Conservation (phyloP, 2,888 invertebrate genomes). For the Drosophila birchii region DNA sequence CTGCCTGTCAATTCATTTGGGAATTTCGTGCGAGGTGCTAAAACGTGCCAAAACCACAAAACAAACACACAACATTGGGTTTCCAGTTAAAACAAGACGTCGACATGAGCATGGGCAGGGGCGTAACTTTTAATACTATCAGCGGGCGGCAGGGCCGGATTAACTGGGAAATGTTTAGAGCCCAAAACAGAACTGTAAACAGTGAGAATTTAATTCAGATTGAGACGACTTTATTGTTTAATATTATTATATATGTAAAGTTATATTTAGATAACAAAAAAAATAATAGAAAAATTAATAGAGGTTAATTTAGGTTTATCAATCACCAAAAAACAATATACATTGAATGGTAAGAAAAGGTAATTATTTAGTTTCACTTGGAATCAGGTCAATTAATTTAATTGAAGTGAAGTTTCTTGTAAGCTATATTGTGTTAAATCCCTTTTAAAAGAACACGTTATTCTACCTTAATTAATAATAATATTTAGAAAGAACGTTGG, state of each 20-base stretch:
- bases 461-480: no score
- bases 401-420: no score
- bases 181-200: constrained; percentile 1
- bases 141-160: constrained; percentile 49
- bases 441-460: no score
- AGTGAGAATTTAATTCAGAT: neutral
- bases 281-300: neutral
- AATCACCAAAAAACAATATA: neutral
- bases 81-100: constrained; percentile 75
- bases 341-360: neutral
- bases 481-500: no score
- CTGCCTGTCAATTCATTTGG: constrained; percentile 67
- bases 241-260: neutral
- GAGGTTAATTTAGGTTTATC: neutral
- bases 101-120: constrained; percentile 66
- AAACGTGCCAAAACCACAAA: constrained; percentile 74
- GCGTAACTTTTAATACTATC: constrained; percentile 73
- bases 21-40: constrained; percentile 68
- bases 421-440: no score
- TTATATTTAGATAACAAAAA: neutral
- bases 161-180: constrained; percentile 14
- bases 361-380: neutral
- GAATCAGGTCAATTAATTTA: neutral
- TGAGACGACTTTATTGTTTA: neutral
- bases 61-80: constrained; percentile 37